Evolutionary conservation across 2,797 vertebrate genomes (phyloP), one percentile per base, ranked within the genome.

Genomic region (Naso thynnoides): DNA sequence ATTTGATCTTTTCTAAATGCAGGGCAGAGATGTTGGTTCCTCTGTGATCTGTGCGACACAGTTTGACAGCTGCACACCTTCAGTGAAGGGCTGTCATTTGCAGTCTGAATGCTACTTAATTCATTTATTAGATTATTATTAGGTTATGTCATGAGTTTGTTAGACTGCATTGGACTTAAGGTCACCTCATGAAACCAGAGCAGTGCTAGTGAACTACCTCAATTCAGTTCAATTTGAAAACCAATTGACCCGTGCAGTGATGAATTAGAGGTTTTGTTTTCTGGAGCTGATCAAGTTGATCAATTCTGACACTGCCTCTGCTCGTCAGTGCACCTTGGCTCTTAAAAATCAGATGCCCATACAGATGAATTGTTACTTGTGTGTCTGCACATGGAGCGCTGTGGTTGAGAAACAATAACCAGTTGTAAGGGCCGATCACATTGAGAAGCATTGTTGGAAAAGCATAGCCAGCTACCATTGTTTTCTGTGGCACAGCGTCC

Each of bases 31-130:
- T 67, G 5, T 2, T 24, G 23, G 29, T 27, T 47, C 19, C 8
- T 56, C 21, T 1, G 3, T 44, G 13, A 29, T 23, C 26, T 59
- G 31, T 23, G 29, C 11, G 5, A n/a, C 48, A 19, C 29, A 4
- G 24, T 31, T 9, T 59, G 23, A 44, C 23, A 24, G 48, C 33
- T 9, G 23, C 36, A 21, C 36, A 48, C 26, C 24, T 69, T 73
- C 13, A 56, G 21, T 52, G 11, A 66, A 61, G 47, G 27, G 53
- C 27, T 14, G 36, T 21, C 1, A 59, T 66, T 70, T 65, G 18
- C 11, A 55, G 56, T 55, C 16, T 59, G 27, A 68, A 63, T 61
- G 23, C 0, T 3, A 33, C 36, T 56, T 47, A 27, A 26, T 3
- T 31, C 19, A 7, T 29, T 53, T 56, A 15, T 49, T 23, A 31